Percentiles rank a stretch among this genome's conserved stretches.
These are phyloP conservation scores for Pyxicephalus adspersus DNA, from an alignment of 2,113 vertebrate species.

Conservation along the genomic window DNA sequence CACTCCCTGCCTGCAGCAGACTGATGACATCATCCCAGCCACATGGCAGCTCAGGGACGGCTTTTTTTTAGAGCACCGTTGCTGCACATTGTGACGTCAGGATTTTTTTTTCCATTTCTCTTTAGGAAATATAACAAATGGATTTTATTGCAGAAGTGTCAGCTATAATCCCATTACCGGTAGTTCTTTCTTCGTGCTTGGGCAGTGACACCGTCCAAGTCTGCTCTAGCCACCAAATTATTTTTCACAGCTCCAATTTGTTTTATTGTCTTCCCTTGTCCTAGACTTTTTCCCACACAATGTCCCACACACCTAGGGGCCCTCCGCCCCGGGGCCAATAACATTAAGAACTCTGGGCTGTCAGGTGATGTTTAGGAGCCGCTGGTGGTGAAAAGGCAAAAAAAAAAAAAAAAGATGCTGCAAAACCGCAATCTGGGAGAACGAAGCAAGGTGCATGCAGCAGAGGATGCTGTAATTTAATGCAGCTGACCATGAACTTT, in stretches of 20 bases:
- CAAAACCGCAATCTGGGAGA: neutral
- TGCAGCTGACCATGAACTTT: constrained; percentile 31
- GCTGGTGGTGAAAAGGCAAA: neutral
- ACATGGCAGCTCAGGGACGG: too few species aligned
- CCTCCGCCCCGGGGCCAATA: constrained; percentile 4
- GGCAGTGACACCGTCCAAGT: neutral
- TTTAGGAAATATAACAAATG: too few species aligned
- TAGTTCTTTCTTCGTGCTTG: neutral
- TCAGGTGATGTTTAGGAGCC: constrained; percentile 44
- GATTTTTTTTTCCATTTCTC: too few species aligned
- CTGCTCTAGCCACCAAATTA: neutral
- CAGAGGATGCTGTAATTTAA: constrained; percentile 27
- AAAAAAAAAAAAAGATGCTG: neutral
- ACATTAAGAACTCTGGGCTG: constrained; percentile 6
- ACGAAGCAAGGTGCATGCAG: constrained; percentile 19
- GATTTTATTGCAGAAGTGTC: too few species aligned
- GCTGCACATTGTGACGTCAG: too few species aligned
- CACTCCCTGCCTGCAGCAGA: too few species aligned
- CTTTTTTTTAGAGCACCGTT: too few species aligned
- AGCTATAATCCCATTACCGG: neutral
- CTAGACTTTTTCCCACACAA: neutral
- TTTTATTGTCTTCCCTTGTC: neutral
- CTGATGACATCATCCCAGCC: too few species aligned
- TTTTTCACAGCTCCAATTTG: neutral
- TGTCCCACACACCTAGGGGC: constrained; percentile 13